phyloP scores from a whole-genome alignment of 2,888 invertebrate genomes.

The Stictocephala bisonia region DNA sequence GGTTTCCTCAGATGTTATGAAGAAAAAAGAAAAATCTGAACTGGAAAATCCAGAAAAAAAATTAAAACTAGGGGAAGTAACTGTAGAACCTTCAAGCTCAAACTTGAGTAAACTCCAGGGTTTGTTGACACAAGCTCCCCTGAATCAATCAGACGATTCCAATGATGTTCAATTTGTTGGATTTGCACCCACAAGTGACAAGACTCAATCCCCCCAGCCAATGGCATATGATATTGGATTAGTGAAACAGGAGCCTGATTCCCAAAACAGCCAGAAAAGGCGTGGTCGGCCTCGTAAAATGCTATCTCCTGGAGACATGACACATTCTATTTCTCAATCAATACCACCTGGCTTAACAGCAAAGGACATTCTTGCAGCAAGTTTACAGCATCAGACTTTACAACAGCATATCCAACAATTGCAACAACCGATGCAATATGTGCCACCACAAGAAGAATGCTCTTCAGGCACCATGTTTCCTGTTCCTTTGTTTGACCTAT shows the following conservation, averaged over 20 bases:
- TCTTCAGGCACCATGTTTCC: conserved; percentile 39
- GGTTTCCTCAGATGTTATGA: not conserved
- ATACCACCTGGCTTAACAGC: conserved; percentile 12
- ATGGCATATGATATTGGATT: not conserved
- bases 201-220: not conserved
- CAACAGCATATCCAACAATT: conserved; percentile 35
- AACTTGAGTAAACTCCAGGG: conserved; percentile 43
- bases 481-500: conserved; percentile 46
- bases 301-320: conserved; percentile 14
- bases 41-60: conserved; percentile 19
- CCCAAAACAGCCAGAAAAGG: not conserved
- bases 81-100: conserved; percentile 26
- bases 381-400: conserved; percentile 23
- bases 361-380: conserved; percentile 26
- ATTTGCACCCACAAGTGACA: not conserved
- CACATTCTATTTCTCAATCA: conserved; percentile 11
- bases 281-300: conserved; percentile 46
- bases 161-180: conserved; percentile 21
- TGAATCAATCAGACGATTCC: conserved; percentile 11
- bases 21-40: conserved; percentile 33
- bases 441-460: conserved; percentile 11
- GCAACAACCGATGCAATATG: conserved; percentile 1
- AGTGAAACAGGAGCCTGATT: conserved; percentile 21
- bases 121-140: conserved; percentile 22
- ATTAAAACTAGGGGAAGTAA: conserved; percentile 20